Evolutionary conservation across 1,140 invertebrate genomes (phyloP).

Genomic region (Nixonia krombeini): DNA sequence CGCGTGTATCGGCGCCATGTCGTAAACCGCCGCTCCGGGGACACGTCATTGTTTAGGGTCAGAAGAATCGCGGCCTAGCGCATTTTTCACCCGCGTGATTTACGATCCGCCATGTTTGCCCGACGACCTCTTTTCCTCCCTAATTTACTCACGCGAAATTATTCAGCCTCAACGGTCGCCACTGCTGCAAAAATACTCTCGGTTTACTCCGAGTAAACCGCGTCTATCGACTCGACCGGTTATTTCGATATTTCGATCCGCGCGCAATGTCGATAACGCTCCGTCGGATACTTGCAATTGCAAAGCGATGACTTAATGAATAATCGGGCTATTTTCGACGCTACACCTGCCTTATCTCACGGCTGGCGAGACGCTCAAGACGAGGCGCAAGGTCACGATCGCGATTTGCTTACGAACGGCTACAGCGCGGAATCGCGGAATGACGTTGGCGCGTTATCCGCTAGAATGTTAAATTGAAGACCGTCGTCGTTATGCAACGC

Average conservation of each 20-base stretch:
- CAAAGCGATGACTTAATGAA: neutral
- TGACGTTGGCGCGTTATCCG: slow-evolving; percentile 16
- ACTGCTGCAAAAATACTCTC: too few species aligned
- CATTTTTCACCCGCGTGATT: too few species aligned
- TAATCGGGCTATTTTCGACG: slow-evolving; percentile 36
- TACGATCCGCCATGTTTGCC: too few species aligned
- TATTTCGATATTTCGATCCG: too few species aligned
- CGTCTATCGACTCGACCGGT: too few species aligned
- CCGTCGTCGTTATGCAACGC: slow-evolving; percentile 17
- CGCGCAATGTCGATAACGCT: too few species aligned
- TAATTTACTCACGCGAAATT: too few species aligned
- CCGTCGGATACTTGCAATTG: too few species aligned
- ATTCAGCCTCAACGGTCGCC: too few species aligned
- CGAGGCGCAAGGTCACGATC: slow-evolving; percentile 38
- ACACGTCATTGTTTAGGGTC: slow-evolving; percentile 34
- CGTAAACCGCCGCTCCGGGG: slow-evolving; percentile 32
- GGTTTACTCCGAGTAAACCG: too few species aligned
- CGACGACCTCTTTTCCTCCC: too few species aligned
- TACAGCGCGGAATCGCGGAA: slow-evolving; percentile 2
- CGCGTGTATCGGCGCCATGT: slow-evolving; percentile 40
- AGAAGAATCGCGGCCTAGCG: too few species aligned
- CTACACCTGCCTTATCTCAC: slow-evolving; percentile 23
- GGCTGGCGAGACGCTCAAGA: slow-evolving; percentile 30
- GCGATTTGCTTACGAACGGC: slow-evolving; percentile 18
- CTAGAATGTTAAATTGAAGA: slow-evolving; percentile 6